Evolutionary conservation across 2,797 vertebrate species (phyloP).

Genomic region (Podargus strigoides): DNA sequence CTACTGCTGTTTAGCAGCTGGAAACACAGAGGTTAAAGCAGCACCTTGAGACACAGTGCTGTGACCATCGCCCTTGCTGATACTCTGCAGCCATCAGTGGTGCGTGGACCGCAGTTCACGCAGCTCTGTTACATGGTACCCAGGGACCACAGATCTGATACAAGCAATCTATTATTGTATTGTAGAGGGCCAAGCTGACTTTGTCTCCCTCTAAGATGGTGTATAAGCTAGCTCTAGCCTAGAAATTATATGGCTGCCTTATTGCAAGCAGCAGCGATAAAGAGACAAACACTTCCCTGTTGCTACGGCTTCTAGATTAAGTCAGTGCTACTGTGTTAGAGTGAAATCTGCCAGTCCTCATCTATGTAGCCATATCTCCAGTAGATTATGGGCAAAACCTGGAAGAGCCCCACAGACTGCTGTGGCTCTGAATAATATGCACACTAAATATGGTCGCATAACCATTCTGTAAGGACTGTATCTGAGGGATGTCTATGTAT

Average conservation of each 20-base stretch:
- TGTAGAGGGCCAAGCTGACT: not conserved
- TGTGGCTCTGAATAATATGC: not conserved
- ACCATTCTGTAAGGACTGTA: not conserved
- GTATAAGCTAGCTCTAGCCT: not conserved
- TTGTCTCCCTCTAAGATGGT: accelerated
- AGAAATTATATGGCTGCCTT: not conserved
- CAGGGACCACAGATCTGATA: not conserved
- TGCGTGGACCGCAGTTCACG: not conserved
- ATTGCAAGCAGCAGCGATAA: not conserved
- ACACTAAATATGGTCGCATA: not conserved
- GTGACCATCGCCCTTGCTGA: not conserved
- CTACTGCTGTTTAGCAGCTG: not conserved
- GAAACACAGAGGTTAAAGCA: not conserved
- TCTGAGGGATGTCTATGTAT: not conserved
- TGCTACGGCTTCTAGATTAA: not conserved
- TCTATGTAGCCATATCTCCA: not conserved
- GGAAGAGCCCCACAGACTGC: accelerated
- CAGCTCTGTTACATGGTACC: not conserved
- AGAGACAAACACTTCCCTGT: not conserved
- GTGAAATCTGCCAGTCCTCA: not conserved
- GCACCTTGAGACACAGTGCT: not conserved
- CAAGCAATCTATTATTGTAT: accelerated
- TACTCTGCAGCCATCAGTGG: not conserved
- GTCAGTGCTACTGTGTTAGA: not conserved
- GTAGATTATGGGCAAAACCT: not conserved